A percentile compares a stretch with the other conserved stretches of the same genome.
Conservation (phyloP, 2,797 vertebrate species). For the Chaetophractus vellerosus region DNA sequence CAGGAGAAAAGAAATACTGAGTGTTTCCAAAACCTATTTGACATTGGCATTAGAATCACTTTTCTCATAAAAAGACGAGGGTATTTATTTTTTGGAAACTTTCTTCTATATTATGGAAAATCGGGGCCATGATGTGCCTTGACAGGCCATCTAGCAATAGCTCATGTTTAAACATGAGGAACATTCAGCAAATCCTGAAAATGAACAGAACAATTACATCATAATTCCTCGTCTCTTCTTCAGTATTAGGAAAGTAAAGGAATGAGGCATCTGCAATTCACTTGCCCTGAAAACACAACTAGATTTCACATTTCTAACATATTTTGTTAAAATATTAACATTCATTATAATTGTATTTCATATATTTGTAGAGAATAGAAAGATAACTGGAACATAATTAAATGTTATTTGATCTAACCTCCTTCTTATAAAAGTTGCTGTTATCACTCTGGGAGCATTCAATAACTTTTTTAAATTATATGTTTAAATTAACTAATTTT, state of each 20-base stretch:
- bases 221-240: background rate
- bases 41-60: background rate
- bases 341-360: background rate
- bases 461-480: background rate
- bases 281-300: background rate
- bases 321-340: constrained; percentile 25
- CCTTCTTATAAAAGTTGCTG: background rate
- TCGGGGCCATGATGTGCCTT: background rate
- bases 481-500: too few relatives aligned
- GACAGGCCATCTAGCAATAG: background rate
- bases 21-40: background rate
- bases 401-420: background rate
- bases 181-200: background rate
- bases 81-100: background rate
- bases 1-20: background rate
- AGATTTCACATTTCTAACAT: background rate
- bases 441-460: background rate
- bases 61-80: background rate
- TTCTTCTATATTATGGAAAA: background rate
- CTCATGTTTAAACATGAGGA: constrained; percentile 1
- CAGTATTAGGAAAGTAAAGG: background rate
- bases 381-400: background rate
- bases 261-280: background rate
- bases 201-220: background rate
- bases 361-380: background rate